Percentiles rank a stretch among this genome's conserved stretches.
phyloP scores from a whole-genome alignment of 2,113 vertebrate genomes.

The Dolichallabes microphthalmus region DNA sequence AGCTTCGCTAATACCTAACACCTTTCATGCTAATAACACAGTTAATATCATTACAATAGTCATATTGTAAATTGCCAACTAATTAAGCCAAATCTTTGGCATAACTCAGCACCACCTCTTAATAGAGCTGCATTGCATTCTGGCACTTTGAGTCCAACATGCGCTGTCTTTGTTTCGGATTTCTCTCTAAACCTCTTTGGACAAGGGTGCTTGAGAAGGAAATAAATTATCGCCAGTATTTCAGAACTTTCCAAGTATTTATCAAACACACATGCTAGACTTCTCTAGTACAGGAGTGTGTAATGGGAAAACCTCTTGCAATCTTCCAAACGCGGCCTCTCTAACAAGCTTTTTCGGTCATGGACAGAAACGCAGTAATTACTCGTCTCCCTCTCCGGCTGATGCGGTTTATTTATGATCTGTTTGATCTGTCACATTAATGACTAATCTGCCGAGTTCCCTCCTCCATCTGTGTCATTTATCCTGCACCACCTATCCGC shows the following conservation, averaged over 20 bases:
- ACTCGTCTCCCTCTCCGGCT: slow-evolving; percentile 34
- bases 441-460: slow-evolving; percentile 41
- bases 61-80: not conserved
- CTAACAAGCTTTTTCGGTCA: slow-evolving; percentile 46
- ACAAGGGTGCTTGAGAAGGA: not conserved
- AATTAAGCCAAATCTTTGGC: not conserved
- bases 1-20: not conserved
- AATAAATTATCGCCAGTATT: not conserved
- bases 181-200: not conserved
- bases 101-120: not conserved
- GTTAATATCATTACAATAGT: not conserved
- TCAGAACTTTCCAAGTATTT: not conserved
- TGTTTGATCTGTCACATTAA: slow-evolving; percentile 48
- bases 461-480: slow-evolving; percentile 40
- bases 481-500: slow-evolving; percentile 35
- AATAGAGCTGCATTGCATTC: not conserved
- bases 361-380: slow-evolving; percentile 37
- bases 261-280: not conserved
- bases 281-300: not conserved
- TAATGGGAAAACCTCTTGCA: not conserved
- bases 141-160: not conserved
- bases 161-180: not conserved
- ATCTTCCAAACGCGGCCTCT: slow-evolving; percentile 17
- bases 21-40: not conserved
- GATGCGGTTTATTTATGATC: slow-evolving; percentile 50